Base-by-base conservation (phyloP, 2,888 invertebrate species). In the Galerucella nymphaeae region DNA sequence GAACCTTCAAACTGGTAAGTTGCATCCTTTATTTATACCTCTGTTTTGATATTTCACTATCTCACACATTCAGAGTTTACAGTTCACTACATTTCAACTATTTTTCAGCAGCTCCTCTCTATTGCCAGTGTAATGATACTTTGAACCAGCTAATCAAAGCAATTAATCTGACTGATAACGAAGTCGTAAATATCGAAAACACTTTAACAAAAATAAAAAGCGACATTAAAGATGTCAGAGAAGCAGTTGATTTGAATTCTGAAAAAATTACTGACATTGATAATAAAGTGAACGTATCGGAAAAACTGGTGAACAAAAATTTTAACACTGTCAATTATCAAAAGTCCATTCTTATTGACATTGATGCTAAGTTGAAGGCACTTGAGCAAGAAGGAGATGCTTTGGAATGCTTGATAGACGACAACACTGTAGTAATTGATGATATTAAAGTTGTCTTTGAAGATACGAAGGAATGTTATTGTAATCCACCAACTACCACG, bases 41-140 rank as follows among this genome's bases (percentile, higher is more conserved):
- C n/a, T n/a, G n/a, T n/a, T n/a, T n/a, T n/a, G n/a, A n/a, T n/a
- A n/a, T n/a, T n/a, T n/a, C n/a, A n/a, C n/a, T n/a, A n/a, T n/a
- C n/a, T n/a, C n/a, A n/a, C n/a, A n/a, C n/a, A n/a, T n/a, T n/a
- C n/a, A n/a, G n/a, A n/a, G n/a, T n/a, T n/a, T n/a, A n/a, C n/a
- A n/a, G n/a, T 38, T 1, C 5, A 38, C 8, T 8, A 38, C 30
- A 38, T 38, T 38, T 38, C 30, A 9, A 38, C 30, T 45, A 14
- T 45, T 45, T 45, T 45, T 45, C 14, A 45, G 45, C 8, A 38
- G n/a, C 48, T n/a, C n/a, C 16, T 53, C n/a, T 18, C 10, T 16
- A 53, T 53, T 53, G 53, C 53, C 18, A 53, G 18, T 53, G 53
- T 53, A 53, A 53, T 16, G 53, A 53, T 18, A 53, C 53, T 3